Evolutionary conservation across 1,140 invertebrate genomes (phyloP), one percentile per base, ranked within the genome.

Genomic region (Orius insidiosus): DNA sequence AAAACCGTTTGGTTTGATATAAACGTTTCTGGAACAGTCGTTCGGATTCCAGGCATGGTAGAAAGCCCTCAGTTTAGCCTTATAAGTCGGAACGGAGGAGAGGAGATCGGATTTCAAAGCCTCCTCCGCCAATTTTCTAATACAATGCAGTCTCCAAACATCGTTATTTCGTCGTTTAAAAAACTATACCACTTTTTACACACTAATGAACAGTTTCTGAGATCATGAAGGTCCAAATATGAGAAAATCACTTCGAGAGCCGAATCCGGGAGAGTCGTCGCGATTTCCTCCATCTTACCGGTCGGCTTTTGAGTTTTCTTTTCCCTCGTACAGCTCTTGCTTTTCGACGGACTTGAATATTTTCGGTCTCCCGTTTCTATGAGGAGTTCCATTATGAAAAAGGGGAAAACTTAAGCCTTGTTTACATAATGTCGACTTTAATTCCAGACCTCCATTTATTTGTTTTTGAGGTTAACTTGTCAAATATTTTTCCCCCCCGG

Each of bases 21-120:
- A 97, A 61, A 97, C 84, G 68, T 98, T 95, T 58, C 86, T 74
- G 14, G 92, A 97, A 61, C 89, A 95, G 61, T 98, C 94, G 61
- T 87, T 81, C 1, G 90, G 86, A 66, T 92, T 97, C 94, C 93
- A 98, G 1, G 93, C 83, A 67, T 96, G 87, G 62, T 82, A 85
- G 64, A 83, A 93, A 8, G 93, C 92, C 58, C 89, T 73, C 43
- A 98, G 68, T 70, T 97, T 98, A 8, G 85, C 75, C 70, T 95
- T 97, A 59, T 87, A 93, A 5, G 86, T 89, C 24, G 80, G 74
- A 40, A 94, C 76, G 46, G 85, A 87, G 38, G 81, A 78, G 30
- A 98, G 67, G 54, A 98, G 69, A 63, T 95, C 88, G 1, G 87
- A 92, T 66, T 88, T 92, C 18, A 96, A 65, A 0, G 86, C 84